Percentiles rank a stretch among this genome's conserved stretches.
phyloP scores from a whole-genome alignment of 1,140 invertebrate species.

The Platyura marginata region DNA sequence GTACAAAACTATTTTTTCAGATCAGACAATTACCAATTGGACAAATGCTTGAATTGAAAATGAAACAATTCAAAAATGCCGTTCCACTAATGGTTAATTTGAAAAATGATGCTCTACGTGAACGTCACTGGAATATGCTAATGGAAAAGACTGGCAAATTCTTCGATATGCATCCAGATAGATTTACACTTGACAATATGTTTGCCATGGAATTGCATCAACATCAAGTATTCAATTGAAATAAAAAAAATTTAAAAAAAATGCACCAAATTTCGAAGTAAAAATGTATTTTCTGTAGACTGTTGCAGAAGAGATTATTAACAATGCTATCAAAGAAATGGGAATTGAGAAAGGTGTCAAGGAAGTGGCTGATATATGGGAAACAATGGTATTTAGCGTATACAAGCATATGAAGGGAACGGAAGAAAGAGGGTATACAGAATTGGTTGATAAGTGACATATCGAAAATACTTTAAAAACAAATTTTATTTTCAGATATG shows the following conservation, averaged over 20 bases:
- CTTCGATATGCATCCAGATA: constrained; percentile 72
- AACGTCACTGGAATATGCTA: constrained; percentile 72
- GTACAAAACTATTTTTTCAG: constrained; percentile 6
- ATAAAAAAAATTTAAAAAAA: not conserved
- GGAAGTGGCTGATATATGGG: constrained; percentile 60
- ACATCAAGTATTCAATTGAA: constrained; percentile 32
- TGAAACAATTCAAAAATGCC: constrained; percentile 76
- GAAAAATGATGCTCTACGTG: constrained; percentile 75
- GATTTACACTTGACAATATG: constrained; percentile 77
- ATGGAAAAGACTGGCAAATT: constrained; percentile 63
- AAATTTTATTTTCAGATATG: constrained; percentile 29
- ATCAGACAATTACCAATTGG: constrained; percentile 37
- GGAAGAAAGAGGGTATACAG: constrained; percentile 29
- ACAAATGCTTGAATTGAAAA: constrained; percentile 48
- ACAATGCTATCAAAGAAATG: constrained; percentile 71
- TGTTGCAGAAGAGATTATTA: constrained; percentile 66
- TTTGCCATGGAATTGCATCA: constrained; percentile 78
- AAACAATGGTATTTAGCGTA: constrained; percentile 48
- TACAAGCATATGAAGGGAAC: constrained; percentile 38
- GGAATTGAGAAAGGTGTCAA: constrained; percentile 69
- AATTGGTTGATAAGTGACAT: not conserved
- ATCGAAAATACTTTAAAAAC: too few relatives aligned
- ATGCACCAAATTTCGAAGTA: not conserved
- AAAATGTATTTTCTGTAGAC: constrained; percentile 34
- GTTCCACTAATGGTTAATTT: constrained; percentile 77